These are phyloP conservation scores for Carassius carassius DNA, from an alignment of 2,113 vertebrate species.

Conservation along the genomic window DNA sequence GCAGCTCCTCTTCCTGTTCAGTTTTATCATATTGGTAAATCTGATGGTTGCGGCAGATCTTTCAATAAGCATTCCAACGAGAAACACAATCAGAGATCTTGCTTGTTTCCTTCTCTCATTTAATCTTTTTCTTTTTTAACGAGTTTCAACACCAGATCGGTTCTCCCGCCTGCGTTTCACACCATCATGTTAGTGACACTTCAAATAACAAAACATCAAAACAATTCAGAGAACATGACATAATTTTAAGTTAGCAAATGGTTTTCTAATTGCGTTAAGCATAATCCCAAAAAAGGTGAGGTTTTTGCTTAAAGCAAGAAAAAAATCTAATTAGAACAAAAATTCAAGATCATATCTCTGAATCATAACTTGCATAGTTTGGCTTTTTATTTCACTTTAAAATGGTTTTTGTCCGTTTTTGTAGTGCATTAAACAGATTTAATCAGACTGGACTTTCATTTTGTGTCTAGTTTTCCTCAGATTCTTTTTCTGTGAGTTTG, in stretches of 20 bases:
- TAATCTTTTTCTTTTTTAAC: conserved; percentile 28
- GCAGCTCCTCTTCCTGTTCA: conserved; percentile 54
- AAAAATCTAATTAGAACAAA: background rate
- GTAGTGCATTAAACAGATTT: background rate
- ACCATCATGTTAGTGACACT: background rate
- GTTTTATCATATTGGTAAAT: conserved; percentile 53
- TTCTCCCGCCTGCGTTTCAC: conserved; percentile 3
- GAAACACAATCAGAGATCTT: conserved; percentile 56
- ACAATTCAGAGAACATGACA: background rate
- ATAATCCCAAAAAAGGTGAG: background rate
- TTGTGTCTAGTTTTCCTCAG: background rate
- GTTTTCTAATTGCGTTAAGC: background rate
- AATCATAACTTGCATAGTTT: background rate
- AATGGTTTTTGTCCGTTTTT: background rate
- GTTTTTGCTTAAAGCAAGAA: background rate
- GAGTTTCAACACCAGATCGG: background rate
- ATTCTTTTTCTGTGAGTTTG: conserved; percentile 17
- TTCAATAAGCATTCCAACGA: conserved; percentile 24
- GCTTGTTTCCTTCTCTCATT: conserved; percentile 15
- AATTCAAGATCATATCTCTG: background rate
- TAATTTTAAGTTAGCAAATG: background rate
- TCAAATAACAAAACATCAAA: background rate
- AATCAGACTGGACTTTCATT: background rate
- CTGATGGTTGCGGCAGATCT: conserved; percentile 37
- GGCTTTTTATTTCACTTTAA: background rate